Base-by-base conservation (phyloP, 2,888 invertebrate genomes). In the Pyrgus malvae region DNA sequence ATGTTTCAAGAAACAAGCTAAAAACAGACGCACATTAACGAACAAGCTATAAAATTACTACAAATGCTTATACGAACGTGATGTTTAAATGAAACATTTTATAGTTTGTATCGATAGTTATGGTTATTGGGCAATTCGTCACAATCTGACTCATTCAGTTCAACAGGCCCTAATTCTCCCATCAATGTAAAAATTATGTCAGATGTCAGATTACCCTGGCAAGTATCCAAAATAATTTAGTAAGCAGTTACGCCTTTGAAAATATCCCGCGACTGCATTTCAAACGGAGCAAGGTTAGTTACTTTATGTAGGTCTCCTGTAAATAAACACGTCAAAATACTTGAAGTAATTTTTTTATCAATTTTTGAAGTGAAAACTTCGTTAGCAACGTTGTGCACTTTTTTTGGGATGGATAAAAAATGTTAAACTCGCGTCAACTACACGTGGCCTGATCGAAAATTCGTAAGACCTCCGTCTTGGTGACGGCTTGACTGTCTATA, bases 141-240 rank as follows among this genome's bases (percentile, higher is more conserved):
- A 9, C n/a, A 12, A 33, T 1, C 12, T 40, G 29, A 40, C 21
- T 48, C 38, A 29, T 29, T 35, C 23, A 7, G 14, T 46, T 46
- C 3, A 33, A 16, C 35, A 35, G 9, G 45, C n/a, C 29, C 38
- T 40, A 29, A 40, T 29, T 40, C 29, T 11, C 16, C 23, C 31
- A 23, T 16, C 11, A 11, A 19, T 31, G 17, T 25, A 42, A 59
- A 55, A 55, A 51, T 44, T 27, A 44, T 51, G 51, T 44, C 51
- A 37, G 51, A 19, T 51, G 59, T 59, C 58, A 61, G 58, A 65
- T 61, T 61, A 61, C 61, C 67, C 74, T 86, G 85, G 85, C 83
- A 57, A 33, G 16, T 37, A 48, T 76, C 83, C 85, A 86, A 75
- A 67, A 71, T 77, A 78, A 82, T 84, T 81, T 81, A 80, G 83